Evolutionary conservation across 2,797 vertebrate genomes (phyloP).

Genomic region (Malacoctenus gilli): DNA sequence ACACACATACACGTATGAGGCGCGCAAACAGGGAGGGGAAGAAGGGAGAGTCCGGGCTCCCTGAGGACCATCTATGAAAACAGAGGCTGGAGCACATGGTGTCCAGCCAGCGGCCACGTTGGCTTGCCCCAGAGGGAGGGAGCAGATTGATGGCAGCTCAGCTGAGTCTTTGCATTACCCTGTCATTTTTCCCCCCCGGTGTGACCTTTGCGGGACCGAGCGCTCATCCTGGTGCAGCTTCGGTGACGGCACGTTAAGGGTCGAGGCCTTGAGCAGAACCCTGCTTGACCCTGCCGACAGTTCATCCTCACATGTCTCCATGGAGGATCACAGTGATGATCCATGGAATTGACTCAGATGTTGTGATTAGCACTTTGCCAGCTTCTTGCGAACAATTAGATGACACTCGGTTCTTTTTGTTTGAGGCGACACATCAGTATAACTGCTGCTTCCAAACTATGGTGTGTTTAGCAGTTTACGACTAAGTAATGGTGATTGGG

Average conservation of each 20-base stretch:
- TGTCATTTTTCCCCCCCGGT: constrained; percentile 51
- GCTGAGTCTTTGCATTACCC: constrained; percentile 20
- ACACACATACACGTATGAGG: constrained; percentile 26
- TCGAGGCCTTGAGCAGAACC: constrained; percentile 31
- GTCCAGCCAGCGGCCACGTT: constrained; percentile 19
- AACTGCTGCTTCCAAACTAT: too few relatives aligned
- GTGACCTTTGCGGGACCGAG: constrained; percentile 25
- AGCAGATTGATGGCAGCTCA: constrained; percentile 47
- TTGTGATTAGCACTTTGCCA: constrained; percentile 5
- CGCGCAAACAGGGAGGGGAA: constrained; percentile 6
- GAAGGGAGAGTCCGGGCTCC: constrained; percentile 30
- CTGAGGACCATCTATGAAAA: constrained; percentile 33
- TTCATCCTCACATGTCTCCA: constrained; percentile 19
- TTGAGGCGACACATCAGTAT: too few relatives aligned
- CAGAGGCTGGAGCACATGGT: constrained; percentile 27
- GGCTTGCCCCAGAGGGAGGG: constrained; percentile 35
- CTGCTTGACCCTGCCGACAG: constrained; percentile 12
- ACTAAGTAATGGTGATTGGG: too few relatives aligned
- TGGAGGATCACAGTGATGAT: constrained; percentile 10
- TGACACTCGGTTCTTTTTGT: neutral
- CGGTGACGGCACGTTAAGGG: constrained; percentile 40
- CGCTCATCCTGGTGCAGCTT: constrained; percentile 26
- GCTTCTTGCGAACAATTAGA: neutral
- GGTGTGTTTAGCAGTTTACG: too few relatives aligned
- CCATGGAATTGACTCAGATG: constrained; percentile 19